Evolutionary conservation across 2,888 invertebrate species (phyloP).

Genomic region (Trichopria drosophilae): DNA sequence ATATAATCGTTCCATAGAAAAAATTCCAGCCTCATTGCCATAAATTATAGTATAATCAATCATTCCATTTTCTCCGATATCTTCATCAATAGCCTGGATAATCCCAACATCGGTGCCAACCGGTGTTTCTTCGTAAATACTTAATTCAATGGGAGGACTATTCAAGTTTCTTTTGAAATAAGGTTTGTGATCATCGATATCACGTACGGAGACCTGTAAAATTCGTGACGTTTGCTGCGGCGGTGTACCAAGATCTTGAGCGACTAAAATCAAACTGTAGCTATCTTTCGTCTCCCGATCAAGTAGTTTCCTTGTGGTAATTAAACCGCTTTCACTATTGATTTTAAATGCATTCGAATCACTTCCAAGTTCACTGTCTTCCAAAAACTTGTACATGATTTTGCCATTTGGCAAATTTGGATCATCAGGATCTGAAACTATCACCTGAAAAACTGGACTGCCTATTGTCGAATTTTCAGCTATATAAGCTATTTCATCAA

Average conservation of each 20-base stretch:
- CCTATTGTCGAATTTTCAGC: slow-evolving; percentile 77
- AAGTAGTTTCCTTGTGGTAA: slow-evolving; percentile 69
- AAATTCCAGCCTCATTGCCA: slow-evolving; percentile 71
- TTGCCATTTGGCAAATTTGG: slow-evolving; percentile 75
- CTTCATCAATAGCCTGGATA: slow-evolving; percentile 73
- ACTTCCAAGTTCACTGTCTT: slow-evolving; percentile 63
- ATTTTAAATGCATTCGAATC: slow-evolving; percentile 52
- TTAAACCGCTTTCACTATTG: slow-evolving; percentile 66
- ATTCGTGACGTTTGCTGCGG: slow-evolving; percentile 75
- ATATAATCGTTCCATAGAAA: slow-evolving; percentile 66
- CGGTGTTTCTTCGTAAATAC: slow-evolving; percentile 69
- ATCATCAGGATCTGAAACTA: slow-evolving; percentile 78
- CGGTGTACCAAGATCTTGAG: slow-evolving; percentile 76
- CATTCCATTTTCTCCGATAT: slow-evolving; percentile 73
- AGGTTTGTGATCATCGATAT: slow-evolving; percentile 80
- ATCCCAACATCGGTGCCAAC: slow-evolving; percentile 69
- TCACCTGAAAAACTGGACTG: slow-evolving; percentile 74
- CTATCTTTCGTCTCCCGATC: slow-evolving; percentile 76
- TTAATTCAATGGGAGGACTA: slow-evolving; percentile 65
- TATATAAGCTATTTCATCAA: slow-evolving; percentile 70
- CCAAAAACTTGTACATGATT: slow-evolving; percentile 72
- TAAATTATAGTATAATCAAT: slow-evolving; percentile 75
- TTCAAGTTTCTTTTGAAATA: slow-evolving; percentile 71
- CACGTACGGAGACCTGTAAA: slow-evolving; percentile 69
- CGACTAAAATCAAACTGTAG: slow-evolving; percentile 78